Evolutionary conservation across 2,113 vertebrate species (phyloP), one percentile per base, ranked within the genome.

Genomic region (Cyrtonyx montezumae): DNA sequence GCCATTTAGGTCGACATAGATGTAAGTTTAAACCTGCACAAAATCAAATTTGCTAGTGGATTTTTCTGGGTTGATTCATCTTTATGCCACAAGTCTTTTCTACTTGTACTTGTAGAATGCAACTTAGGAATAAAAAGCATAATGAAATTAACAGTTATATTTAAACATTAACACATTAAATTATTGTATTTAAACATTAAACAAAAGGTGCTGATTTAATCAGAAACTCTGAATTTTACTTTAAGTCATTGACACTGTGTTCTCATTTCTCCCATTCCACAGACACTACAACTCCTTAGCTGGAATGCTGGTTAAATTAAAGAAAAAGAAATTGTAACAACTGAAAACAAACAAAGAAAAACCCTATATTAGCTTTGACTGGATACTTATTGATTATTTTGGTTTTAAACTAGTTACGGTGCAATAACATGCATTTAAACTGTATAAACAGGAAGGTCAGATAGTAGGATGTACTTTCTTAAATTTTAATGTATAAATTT

Each of bases 121-220:
- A 97, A 91, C 97, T 96, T 97, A 95, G 84, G 91, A 96, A 97
- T 56, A 95, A 97, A 87, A 90, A 93, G 23, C 80, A 90, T 97
- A 96, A 97, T 97, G 79, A 75, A 8, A 75, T 94, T 96, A 96
- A 94, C 93, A 81, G 95, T 66, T 87, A 76, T 96, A 82, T 87
- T 97, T 90, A 51, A 90, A 49, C 65, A 18, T 80, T 51, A 28
- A 28, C 46, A 48, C 46, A 48, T 48, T 48, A 22, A 48, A 94
- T 93, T 80, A 95, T 66, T 87, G 79, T 96, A 82, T 87, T 97
- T 90, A 49, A 90, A 51, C 70, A 20, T 82, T 49, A 22, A 43
- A 43, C 7, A 94, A 93, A 80, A 96, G 18, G 25, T 85, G 71
- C 59, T 94, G 37, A 30, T 92, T 97, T 96, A 96, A 96, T 96